Conservation (phyloP, 2,797 vertebrate genomes). For the Sphenodon punctatus region DNA sequence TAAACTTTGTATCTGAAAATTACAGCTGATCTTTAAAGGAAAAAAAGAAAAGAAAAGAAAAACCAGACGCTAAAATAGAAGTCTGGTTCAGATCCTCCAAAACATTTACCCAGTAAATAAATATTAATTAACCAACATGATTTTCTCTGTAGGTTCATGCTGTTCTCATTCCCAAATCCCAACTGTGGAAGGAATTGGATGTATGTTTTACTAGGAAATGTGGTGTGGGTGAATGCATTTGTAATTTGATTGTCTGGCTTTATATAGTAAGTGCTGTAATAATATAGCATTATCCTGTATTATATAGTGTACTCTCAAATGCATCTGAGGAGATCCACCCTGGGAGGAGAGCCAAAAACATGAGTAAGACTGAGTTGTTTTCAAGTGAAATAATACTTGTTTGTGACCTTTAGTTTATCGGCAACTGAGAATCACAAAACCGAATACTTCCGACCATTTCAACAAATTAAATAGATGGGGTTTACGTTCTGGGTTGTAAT, state of each 20-base stretch:
- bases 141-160: neutral
- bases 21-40: neutral
- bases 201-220: slow-evolving; percentile 27
- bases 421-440: neutral
- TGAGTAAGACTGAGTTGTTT: neutral
- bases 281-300: slow-evolving; percentile 59
- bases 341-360: slow-evolving; percentile 48
- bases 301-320: slow-evolving; percentile 30
- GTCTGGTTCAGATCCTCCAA: neutral
- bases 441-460: neutral
- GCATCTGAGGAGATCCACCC: slow-evolving; percentile 46
- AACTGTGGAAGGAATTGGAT: slow-evolving; percentile 11
- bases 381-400: neutral
- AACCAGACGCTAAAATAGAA: neutral
- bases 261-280: slow-evolving; percentile 54
- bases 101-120: neutral
- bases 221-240: slow-evolving; percentile 45
- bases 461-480: neutral
- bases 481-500: slow-evolving; percentile 1
- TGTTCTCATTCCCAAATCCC: neutral
- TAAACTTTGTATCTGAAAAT: too few species aligned
- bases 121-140: neutral
- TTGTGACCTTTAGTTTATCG: slow-evolving; percentile 24
- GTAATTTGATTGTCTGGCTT: slow-evolving; percentile 48
- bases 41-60: too few species aligned